These are phyloP conservation scores for Labrus mixtus DNA, from an alignment of 2,113 vertebrate species.

Conservation along the genomic window DNA sequence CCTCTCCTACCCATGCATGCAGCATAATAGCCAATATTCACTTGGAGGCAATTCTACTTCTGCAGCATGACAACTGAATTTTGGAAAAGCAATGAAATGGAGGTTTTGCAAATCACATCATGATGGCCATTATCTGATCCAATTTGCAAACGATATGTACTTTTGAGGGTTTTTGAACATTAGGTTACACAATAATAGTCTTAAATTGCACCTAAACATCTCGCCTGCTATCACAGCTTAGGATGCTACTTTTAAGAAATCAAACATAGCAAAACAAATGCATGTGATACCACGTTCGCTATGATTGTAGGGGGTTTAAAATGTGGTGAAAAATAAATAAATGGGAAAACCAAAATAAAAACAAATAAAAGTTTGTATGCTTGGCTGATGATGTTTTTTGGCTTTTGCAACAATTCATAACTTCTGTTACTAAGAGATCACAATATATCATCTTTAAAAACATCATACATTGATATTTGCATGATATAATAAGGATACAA, in stretches of 20 bases:
- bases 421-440: too few relatives aligned
- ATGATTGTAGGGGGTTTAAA: too few relatives aligned
- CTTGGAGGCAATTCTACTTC: slow-evolving; percentile 56
- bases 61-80: slow-evolving; percentile 60
- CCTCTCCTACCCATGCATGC: slow-evolving; percentile 41
- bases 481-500: neutral
- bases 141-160: slow-evolving; percentile 57
- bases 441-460: too few relatives aligned
- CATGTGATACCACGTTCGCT: too few relatives aligned
- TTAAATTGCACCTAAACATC: neutral
- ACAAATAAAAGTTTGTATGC: neutral
- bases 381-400: too few relatives aligned
- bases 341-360: too few relatives aligned
- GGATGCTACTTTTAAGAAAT: slow-evolving; percentile 12
- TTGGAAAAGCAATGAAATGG: slow-evolving; percentile 69
- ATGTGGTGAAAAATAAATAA: too few relatives aligned
- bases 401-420: neutral
- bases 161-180: slow-evolving; percentile 17
- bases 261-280: neutral
- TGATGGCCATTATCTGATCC: slow-evolving; percentile 49
- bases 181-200: neutral
- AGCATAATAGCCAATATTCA: slow-evolving; percentile 62
- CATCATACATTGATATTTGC: neutral
- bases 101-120: slow-evolving; percentile 68
- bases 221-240: neutral